phyloP scores from a whole-genome alignment of 2,888 invertebrate genomes.

The Spilarctia lutea region DNA sequence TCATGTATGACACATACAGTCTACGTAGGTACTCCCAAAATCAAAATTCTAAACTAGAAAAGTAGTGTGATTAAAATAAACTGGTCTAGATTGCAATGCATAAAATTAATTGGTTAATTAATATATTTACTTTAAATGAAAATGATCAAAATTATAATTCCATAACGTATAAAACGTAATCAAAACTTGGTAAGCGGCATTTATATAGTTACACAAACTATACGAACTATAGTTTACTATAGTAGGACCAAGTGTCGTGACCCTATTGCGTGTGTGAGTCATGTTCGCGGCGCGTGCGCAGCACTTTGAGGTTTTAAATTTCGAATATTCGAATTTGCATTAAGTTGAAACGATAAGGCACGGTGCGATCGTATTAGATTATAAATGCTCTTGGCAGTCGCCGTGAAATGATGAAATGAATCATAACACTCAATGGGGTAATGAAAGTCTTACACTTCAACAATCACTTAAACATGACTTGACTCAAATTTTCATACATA shows the following conservation, averaged over 20 bases:
- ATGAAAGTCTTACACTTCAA: neutral
- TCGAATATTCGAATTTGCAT: constrained; percentile 75
- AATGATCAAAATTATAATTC: constrained; percentile 62
- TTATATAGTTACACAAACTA: constrained; percentile 62
- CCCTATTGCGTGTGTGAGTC: constrained; percentile 84
- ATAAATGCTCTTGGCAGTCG: constrained; percentile 26
- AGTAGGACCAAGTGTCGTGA: constrained; percentile 75
- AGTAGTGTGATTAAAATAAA: neutral
- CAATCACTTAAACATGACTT: neutral
- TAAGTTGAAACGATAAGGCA: constrained; percentile 68
- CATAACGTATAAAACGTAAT: constrained; percentile 67
- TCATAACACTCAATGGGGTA: constrained; percentile 1
- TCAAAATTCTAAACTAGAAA: neutral
- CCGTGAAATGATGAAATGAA: constrained; percentile 24
- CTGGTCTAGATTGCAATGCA: neutral
- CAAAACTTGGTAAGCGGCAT: constrained; percentile 75
- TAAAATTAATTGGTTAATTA: too few relatives aligned
- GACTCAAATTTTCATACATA: neutral
- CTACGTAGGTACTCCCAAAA: neutral
- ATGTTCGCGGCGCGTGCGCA: constrained; percentile 81
- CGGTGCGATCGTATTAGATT: constrained; percentile 59
- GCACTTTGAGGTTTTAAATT: constrained; percentile 79
- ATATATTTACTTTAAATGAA: neutral
- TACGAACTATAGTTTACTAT: constrained; percentile 58
- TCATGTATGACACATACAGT: too few relatives aligned